A percentile compares a stretch with the other conserved stretches of the same genome.
Evolutionary conservation across 2,797 vertebrate genomes (phyloP).

Genomic region (Anableps anableps): DNA sequence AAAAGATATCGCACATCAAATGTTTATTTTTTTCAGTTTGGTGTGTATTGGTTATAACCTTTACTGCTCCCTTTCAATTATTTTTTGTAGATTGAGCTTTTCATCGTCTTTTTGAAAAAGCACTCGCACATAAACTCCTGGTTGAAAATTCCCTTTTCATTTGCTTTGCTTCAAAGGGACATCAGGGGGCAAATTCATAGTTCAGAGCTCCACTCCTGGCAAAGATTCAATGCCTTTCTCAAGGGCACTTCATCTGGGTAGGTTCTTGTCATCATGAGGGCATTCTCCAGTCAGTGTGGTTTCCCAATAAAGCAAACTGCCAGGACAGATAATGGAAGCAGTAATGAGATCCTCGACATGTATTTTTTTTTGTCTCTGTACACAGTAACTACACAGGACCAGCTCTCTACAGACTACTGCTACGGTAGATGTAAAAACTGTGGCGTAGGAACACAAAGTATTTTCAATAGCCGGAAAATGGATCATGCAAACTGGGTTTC

Average conservation of each 20-base stretch:
- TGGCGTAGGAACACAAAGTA: neutral
- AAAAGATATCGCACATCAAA: neutral
- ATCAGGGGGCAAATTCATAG: constrained; percentile 27
- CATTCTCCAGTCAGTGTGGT: constrained; percentile 57
- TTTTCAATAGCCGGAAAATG: neutral
- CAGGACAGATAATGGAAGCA: constrained; percentile 32
- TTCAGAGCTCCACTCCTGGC: constrained; percentile 39
- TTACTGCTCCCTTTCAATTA: neutral
- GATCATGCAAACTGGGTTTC: neutral
- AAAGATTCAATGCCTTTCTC: constrained; percentile 54
- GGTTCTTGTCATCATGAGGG: constrained; percentile 55
- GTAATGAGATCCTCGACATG: constrained; percentile 39
- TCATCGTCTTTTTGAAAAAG: constrained; percentile 24
- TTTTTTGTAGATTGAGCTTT: constrained; percentile 19
- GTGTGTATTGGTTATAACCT: constrained; percentile 7
- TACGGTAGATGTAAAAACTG: constrained; percentile 11
- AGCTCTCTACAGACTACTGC: constrained; percentile 17
- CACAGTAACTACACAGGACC: constrained; percentile 18
- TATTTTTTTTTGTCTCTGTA: constrained; percentile 6
- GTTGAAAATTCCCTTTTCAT: constrained; percentile 18
- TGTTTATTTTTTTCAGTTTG: neutral
- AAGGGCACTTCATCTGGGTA: constrained; percentile 57
- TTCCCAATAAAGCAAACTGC: constrained; percentile 50
- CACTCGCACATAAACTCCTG: constrained; percentile 30
- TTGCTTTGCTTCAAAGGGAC: constrained; percentile 31